phyloP scores from a whole-genome alignment of 2,888 invertebrate species.

The Thyatira batis region DNA sequence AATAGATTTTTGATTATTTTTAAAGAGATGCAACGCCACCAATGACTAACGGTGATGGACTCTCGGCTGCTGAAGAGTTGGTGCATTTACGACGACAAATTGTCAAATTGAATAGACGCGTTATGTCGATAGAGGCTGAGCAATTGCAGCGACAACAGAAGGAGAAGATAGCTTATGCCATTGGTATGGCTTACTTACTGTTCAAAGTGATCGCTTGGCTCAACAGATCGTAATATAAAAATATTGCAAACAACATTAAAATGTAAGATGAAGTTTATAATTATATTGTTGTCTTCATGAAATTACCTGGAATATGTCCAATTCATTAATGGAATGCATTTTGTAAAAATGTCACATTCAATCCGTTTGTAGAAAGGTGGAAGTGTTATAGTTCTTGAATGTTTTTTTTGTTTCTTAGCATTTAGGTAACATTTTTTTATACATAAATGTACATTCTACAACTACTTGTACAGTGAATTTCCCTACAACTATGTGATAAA shows the following conservation, averaged over 20 bases:
- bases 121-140: slow-evolving; percentile 93
- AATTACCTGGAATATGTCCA: slow-evolving; percentile 43
- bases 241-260: slow-evolving; percentile 43
- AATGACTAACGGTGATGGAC: slow-evolving; percentile 83
- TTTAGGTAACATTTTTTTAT: slow-evolving; percentile 71
- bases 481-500: slow-evolving; percentile 38
- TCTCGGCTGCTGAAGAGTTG: slow-evolving; percentile 89
- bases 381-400: slow-evolving; percentile 53
- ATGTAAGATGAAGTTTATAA: slow-evolving; percentile 66
- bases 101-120: slow-evolving; percentile 92
- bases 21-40: slow-evolving; percentile 87
- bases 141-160: slow-evolving; percentile 91
- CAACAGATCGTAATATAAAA: slow-evolving; percentile 68
- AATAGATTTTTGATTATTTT: slow-evolving; percentile 15
- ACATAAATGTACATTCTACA: slow-evolving; percentile 52
- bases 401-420: slow-evolving; percentile 59
- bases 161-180: slow-evolving; percentile 92
- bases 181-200: slow-evolving; percentile 92
- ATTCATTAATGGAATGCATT: slow-evolving; percentile 39
- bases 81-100: slow-evolving; percentile 92
- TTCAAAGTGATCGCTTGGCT: slow-evolving; percentile 94
- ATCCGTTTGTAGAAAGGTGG: slow-evolving; percentile 47
- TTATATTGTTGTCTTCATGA: slow-evolving; percentile 64
- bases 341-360: slow-evolving; percentile 47
- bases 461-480: slow-evolving; percentile 63